Evolutionary conservation across 2,888 invertebrate genomes (phyloP).

Genomic region (Didymodactylos carnosus): DNA sequence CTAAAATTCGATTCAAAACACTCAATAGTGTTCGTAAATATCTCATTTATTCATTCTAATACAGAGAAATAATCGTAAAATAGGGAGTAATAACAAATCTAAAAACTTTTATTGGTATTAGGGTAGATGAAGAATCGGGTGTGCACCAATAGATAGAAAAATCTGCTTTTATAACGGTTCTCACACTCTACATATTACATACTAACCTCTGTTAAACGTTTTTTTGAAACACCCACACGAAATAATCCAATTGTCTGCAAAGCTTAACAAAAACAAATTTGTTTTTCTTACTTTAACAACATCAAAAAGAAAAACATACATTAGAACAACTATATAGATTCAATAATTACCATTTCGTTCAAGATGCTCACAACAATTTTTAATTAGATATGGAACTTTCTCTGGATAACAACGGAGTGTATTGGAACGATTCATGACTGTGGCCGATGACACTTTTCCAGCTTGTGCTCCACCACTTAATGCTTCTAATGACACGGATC

Average conservation of each 20-base stretch:
- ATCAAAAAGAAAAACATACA: neutral
- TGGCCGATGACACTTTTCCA: neutral
- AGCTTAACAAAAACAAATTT: neutral
- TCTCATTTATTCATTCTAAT: no score
- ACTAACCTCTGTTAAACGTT: conserved; percentile 8
- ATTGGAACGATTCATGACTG: neutral
- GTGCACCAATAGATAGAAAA: no score
- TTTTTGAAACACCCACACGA: conserved; percentile 11
- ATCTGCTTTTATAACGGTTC: no score
- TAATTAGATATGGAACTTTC: neutral
- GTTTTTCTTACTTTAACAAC: neutral
- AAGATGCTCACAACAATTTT: neutral
- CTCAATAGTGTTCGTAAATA: no score
- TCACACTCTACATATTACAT: no score
- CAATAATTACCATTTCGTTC: neutral
- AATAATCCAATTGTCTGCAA: conserved; percentile 5
- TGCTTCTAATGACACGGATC: neutral
- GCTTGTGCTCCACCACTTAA: no score
- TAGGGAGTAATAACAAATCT: neutral
- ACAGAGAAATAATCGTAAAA: no score
- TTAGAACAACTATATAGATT: neutral
- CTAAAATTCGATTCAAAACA: no score
- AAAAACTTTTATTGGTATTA: neutral
- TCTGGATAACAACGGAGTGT: neutral
- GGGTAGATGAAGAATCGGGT: no score